phyloP scores from a whole-genome alignment of 1,140 invertebrate genomes.

The Pachypsylla venusta region DNA sequence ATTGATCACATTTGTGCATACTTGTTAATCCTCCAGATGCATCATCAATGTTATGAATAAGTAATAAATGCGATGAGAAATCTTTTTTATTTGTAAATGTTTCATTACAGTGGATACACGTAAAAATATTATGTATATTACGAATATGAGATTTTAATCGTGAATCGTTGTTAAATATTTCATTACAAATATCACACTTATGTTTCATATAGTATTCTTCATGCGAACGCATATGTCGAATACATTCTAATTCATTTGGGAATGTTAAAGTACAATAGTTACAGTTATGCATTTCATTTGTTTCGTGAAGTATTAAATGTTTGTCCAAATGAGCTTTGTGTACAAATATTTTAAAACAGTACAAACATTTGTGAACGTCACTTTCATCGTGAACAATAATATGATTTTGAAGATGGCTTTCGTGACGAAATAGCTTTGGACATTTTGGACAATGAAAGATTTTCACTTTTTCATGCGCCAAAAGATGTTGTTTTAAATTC shows the following conservation, averaged over 20 bases:
- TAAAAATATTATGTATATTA: neutral
- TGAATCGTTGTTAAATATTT: neutral
- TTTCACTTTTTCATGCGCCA: conserved; percentile 1
- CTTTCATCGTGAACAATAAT: conserved; percentile 4
- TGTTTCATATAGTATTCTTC: neutral
- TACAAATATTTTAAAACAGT: conserved; percentile 7
- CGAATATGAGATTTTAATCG: neutral
- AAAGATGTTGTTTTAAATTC: conserved; percentile 1
- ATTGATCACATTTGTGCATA: conserved; percentile 3
- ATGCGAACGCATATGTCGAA: conserved; percentile 3
- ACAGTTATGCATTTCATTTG: conserved; percentile 7
- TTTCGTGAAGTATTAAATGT: neutral
- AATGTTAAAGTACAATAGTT: neutral
- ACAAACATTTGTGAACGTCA: conserved; percentile 5
- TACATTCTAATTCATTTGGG: neutral
- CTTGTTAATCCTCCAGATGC: neutral
- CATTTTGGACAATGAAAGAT: neutral
- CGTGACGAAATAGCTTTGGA: neutral
- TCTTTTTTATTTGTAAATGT: neutral
- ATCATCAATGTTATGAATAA: neutral
- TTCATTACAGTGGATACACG: neutral
- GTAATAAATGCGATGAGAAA: neutral
- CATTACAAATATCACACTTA: neutral
- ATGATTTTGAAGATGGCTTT: conserved; percentile 6
- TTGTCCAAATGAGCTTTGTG: conserved; percentile 2